A percentile compares a stretch with the other conserved stretches of the same genome.
Evolutionary conservation across 2,888 invertebrate genomes (phyloP).

Genomic region (Cheilosia soror): DNA sequence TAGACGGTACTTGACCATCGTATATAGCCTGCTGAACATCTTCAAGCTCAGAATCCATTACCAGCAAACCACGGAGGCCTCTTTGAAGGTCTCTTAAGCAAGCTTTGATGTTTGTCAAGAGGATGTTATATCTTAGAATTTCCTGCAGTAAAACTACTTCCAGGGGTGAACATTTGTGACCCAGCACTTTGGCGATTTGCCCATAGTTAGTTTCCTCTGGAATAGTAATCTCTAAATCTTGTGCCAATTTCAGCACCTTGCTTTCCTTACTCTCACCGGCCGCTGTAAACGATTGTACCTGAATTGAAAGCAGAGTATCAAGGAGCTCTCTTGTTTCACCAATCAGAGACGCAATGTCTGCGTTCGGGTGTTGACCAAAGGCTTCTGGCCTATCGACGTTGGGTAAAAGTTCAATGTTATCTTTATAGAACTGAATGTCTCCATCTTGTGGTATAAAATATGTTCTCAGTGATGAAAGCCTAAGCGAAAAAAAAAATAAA

Average conservation of each 20-base stretch:
- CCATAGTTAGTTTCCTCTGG: slow-evolving; percentile 91
- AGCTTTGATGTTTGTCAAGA: slow-evolving; percentile 85
- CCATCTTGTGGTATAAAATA: slow-evolving; percentile 95
- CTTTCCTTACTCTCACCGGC: slow-evolving; percentile 85
- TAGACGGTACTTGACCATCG: slow-evolving; percentile 90
- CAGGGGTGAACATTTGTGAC: slow-evolving; percentile 89
- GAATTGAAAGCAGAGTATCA: slow-evolving; percentile 90
- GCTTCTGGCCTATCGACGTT: slow-evolving; percentile 92
- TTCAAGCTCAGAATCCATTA: slow-evolving; percentile 94
- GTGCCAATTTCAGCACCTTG: slow-evolving; percentile 87
- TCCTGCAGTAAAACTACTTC: slow-evolving; percentile 94
- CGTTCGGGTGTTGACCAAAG: slow-evolving; percentile 95
- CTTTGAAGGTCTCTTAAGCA: slow-evolving; percentile 89
- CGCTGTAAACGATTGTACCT: slow-evolving; percentile 86
- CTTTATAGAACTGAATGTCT: slow-evolving; percentile 91
- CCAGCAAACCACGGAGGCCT: slow-evolving; percentile 93
- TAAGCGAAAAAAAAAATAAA: slow-evolving; percentile 79
- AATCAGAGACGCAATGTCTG: slow-evolving; percentile 94
- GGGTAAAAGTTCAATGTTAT: slow-evolving; percentile 91
- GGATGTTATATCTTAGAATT: slow-evolving; percentile 87
- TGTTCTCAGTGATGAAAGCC: slow-evolving; percentile 89
- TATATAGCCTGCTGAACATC: slow-evolving; percentile 91
- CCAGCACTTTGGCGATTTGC: slow-evolving; percentile 90
- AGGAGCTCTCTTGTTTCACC: slow-evolving; percentile 91
- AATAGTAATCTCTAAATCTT: slow-evolving; percentile 89